phyloP scores from a whole-genome alignment of 2,113 vertebrate species.

The Solea senegalensis region DNA sequence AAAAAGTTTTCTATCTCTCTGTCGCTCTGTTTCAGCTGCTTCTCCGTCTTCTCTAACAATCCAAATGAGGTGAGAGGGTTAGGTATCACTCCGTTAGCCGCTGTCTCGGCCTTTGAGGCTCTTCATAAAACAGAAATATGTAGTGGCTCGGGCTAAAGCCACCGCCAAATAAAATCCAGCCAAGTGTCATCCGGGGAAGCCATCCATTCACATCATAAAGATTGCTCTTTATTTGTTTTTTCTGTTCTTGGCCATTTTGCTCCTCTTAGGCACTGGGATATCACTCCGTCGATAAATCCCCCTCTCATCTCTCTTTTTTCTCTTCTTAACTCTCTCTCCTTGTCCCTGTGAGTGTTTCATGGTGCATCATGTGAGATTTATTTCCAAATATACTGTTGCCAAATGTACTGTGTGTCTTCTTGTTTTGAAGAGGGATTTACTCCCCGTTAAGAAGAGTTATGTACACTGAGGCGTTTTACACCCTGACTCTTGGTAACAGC shows the following conservation, averaged over 20 bases:
- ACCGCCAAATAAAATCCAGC: constrained; percentile 70
- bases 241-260: constrained; percentile 69
- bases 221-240: constrained; percentile 76
- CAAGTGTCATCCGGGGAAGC: constrained; percentile 73
- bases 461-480: constrained; percentile 76
- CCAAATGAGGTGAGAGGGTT: constrained; percentile 49
- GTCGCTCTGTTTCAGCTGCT: constrained; percentile 2
- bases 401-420: constrained; percentile 79
- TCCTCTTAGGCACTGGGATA: constrained; percentile 69
- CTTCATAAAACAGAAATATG: constrained; percentile 81
- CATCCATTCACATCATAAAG: constrained; percentile 78
- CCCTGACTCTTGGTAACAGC: constrained; percentile 71
- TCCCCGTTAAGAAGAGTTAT: constrained; percentile 83
- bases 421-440: constrained; percentile 80
- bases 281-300: constrained; percentile 72
- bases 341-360: constrained; percentile 75
- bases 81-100: constrained; percentile 54
- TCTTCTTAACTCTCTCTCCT: constrained; percentile 56
- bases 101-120: constrained; percentile 70
- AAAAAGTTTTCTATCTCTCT: neutral
- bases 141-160: constrained; percentile 73
- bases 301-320: constrained; percentile 53
- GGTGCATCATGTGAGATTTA: constrained; percentile 83
- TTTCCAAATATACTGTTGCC: constrained; percentile 81
- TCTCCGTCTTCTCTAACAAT: constrained; percentile 14